phyloP scores from a whole-genome alignment of 2,888 invertebrate genomes.

The Chaetogeoica ovagalla region DNA sequence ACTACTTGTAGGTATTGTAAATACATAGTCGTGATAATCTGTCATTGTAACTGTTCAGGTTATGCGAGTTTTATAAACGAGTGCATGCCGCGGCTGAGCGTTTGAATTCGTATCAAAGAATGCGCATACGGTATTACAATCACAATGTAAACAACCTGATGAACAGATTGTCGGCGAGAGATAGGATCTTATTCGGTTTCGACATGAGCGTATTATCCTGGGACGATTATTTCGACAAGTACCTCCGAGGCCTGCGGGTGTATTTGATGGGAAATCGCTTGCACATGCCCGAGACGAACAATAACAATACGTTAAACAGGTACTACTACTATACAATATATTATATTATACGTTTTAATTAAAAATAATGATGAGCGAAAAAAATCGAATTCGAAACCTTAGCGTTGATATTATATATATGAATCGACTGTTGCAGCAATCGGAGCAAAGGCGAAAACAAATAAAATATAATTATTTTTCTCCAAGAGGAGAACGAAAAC shows the following conservation, averaged over 20 bases:
- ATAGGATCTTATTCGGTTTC: slow-evolving; percentile 72
- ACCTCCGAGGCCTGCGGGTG: slow-evolving; percentile 74
- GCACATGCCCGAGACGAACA: slow-evolving; percentile 18
- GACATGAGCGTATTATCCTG: slow-evolving; percentile 74
- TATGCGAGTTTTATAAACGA: slow-evolving; percentile 37
- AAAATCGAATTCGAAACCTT: no score
- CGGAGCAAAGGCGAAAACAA: no score
- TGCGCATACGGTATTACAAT: slow-evolving; percentile 16
- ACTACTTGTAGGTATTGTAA: no score
- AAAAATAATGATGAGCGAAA: not conserved
- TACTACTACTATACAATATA: not conserved
- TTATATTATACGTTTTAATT: not conserved
- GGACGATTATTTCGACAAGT: slow-evolving; percentile 73
- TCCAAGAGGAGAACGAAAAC: no score
- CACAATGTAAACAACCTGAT: slow-evolving; percentile 24
- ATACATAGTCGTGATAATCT: no score
- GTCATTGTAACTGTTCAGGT: not conserved
- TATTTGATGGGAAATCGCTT: slow-evolving; percentile 63
- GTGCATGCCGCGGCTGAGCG: slow-evolving; percentile 34
- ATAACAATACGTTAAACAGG: slow-evolving; percentile 25
- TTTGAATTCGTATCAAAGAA: slow-evolving; percentile 34
- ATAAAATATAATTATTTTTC: no score
- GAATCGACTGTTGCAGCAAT: no score
- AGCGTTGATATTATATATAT: no score
- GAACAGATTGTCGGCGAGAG: slow-evolving; percentile 62